phyloP scores from a whole-genome alignment of 1,140 invertebrate species.

The Centruroides vittatus region DNA sequence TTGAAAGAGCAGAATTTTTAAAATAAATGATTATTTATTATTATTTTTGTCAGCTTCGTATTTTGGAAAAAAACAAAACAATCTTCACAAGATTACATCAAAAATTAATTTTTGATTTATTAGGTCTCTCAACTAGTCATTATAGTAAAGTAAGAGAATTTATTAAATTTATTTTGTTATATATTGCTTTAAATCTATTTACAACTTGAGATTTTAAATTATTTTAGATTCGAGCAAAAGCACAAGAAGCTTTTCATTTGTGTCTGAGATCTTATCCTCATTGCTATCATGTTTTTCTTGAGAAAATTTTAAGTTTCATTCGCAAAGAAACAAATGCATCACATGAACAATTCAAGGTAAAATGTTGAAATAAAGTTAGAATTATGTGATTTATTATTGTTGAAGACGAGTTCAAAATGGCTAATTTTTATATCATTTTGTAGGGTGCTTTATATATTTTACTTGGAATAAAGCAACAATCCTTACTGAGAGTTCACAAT shows the following conservation, averaged over 20 bases:
- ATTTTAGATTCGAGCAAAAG: conserved; percentile 41
- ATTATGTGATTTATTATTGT: not conserved
- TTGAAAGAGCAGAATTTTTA: not conserved
- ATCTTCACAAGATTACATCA: conserved; percentile 39
- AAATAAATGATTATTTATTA: not conserved
- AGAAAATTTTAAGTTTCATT: conserved; percentile 43
- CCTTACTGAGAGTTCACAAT: conserved; percentile 50
- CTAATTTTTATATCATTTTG: conserved; percentile 3
- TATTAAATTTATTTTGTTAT: conserved; percentile 4
- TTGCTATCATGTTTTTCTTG: conserved; percentile 42
- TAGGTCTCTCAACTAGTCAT: conserved; percentile 46
- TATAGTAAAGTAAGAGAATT: conserved; percentile 44
- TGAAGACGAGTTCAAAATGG: conserved; percentile 2
- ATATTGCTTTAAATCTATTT: not conserved
- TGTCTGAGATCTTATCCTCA: conserved; percentile 39
- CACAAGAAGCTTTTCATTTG: conserved; percentile 43
- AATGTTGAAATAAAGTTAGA: not conserved
- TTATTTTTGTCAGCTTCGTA: conserved; percentile 24
- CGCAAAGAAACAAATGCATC: conserved; percentile 39
- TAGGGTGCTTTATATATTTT: conserved; percentile 63
- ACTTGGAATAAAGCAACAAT: conserved; percentile 43
- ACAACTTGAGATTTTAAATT: too few species aligned
- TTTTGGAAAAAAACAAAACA: conserved; percentile 20
- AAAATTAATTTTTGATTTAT: conserved; percentile 44
- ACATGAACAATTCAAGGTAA: conserved; percentile 56